phyloP scores from a whole-genome alignment of 2,797 vertebrate species.

The Tolypeutes matacus region DNA sequence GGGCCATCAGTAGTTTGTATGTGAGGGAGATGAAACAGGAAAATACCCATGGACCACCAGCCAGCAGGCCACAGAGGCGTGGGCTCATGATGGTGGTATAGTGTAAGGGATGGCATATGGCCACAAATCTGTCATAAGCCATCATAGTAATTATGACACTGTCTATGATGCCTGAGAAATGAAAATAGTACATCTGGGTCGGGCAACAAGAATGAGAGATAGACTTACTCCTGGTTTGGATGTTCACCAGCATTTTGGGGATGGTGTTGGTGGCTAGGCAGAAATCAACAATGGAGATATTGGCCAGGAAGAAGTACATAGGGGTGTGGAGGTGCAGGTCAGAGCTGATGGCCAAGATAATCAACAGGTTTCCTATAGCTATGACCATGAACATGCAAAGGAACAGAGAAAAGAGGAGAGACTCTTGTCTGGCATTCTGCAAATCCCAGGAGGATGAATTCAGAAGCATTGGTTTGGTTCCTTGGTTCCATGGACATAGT shows the following conservation, averaged over 20 bases:
- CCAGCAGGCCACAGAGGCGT: slow-evolving; percentile 64
- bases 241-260: slow-evolving; percentile 80
- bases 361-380: slow-evolving; percentile 65
- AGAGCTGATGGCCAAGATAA: slow-evolving; percentile 69
- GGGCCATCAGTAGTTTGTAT: slow-evolving; percentile 73
- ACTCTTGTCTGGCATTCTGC: slow-evolving; percentile 61
- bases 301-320: slow-evolving; percentile 84
- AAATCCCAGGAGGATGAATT: slow-evolving; percentile 74
- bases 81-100: slow-evolving; percentile 73
- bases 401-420: slow-evolving; percentile 74
- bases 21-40: slow-evolving; percentile 76
- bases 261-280: slow-evolving; percentile 77
- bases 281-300: slow-evolving; percentile 81
- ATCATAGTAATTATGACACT: slow-evolving; percentile 81
- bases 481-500: not conserved
- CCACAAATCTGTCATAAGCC: slow-evolving; percentile 83
- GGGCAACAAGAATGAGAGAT: slow-evolving; percentile 77
- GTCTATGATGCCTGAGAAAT: slow-evolving; percentile 82
- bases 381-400: slow-evolving; percentile 76
- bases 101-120: slow-evolving; percentile 79
- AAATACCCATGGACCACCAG: slow-evolving; percentile 1
- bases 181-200: slow-evolving; percentile 83
- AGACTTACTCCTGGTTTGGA: slow-evolving; percentile 63
- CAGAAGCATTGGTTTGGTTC: not conserved
- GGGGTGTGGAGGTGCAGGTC: slow-evolving; percentile 74